A percentile compares a stretch with the other conserved stretches of the same genome.
phyloP scores from a whole-genome alignment of 2,797 vertebrate species.

The Lutjanus argentimaculatus region DNA sequence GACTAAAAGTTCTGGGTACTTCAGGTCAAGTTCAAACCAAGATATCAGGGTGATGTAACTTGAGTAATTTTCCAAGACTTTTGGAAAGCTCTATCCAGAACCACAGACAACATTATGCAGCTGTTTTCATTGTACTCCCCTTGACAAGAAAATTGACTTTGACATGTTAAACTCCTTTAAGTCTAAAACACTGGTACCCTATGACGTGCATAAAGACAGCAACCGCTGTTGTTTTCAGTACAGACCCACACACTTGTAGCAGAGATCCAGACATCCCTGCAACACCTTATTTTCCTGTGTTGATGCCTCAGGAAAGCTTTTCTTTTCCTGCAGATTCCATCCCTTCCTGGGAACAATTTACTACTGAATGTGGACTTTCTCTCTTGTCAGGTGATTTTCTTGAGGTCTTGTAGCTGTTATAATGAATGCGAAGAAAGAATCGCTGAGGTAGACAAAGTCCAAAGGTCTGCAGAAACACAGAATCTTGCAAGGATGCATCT shows the following conservation, averaged over 20 bases:
- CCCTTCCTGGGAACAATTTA: background rate
- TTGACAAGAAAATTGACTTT: constrained; percentile 9
- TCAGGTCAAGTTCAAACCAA: background rate
- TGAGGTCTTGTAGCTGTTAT: background rate
- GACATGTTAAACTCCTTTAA: constrained; percentile 25
- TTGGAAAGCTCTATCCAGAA: constrained; percentile 5
- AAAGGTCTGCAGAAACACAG: no score
- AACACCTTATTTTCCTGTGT: background rate
- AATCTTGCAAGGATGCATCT: no score
- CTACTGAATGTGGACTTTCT: background rate
- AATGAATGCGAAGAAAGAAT: background rate
- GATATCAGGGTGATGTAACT: constrained; percentile 18
- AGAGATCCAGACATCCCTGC: background rate
- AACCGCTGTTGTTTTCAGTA: background rate
- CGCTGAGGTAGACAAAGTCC: background rate
- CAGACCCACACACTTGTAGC: background rate
- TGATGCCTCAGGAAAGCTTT: background rate
- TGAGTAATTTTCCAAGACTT: constrained; percentile 16
- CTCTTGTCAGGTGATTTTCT: background rate
- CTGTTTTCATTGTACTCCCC: constrained; percentile 28
- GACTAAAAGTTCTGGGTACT: no score
- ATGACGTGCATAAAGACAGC: background rate
- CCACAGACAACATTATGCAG: constrained; percentile 9
- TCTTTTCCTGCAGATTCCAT: background rate
- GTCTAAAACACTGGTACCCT: background rate